phyloP scores from a whole-genome alignment of 2,113 vertebrate species.

The cat (Felis catus) region DNA sequence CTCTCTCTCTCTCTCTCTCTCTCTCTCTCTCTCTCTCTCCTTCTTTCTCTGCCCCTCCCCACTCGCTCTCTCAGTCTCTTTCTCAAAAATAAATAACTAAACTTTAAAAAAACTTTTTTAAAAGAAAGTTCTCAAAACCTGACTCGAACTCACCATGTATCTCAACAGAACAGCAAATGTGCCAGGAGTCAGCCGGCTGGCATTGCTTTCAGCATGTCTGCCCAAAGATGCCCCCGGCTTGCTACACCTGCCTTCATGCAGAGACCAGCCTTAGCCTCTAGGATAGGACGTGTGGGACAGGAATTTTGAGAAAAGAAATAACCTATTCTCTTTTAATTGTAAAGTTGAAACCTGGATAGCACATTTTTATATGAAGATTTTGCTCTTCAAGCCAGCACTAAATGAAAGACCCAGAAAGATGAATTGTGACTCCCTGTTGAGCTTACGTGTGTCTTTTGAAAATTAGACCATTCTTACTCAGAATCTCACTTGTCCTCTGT shows the following conservation, averaged over 20 bases:
- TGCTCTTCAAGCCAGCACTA: background rate
- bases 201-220: background rate
- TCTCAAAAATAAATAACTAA: too few species aligned
- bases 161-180: background rate
- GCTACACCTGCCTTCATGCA: background rate
- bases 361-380: background rate
- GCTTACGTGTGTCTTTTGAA: background rate
- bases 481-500: background rate
- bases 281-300: background rate
- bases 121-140: background rate
- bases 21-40: too few species aligned
- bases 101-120: too few species aligned
- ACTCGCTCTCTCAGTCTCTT: too few species aligned
- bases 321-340: background rate
- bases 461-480: background rate
- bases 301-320: background rate
- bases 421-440: background rate
- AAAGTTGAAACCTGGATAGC: background rate
- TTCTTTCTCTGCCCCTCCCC: too few species aligned
- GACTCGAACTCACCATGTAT: background rate
- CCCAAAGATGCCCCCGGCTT: background rate
- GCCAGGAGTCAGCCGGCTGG: background rate
- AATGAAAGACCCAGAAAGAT: background rate
- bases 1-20: too few species aligned
- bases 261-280: background rate